Percentiles rank a stretch among this genome's conserved stretches.
These are phyloP conservation scores for Maconellicoccus hirsutus DNA, from an alignment of 1,140 invertebrate genomes.

Conservation along the genomic window DNA sequence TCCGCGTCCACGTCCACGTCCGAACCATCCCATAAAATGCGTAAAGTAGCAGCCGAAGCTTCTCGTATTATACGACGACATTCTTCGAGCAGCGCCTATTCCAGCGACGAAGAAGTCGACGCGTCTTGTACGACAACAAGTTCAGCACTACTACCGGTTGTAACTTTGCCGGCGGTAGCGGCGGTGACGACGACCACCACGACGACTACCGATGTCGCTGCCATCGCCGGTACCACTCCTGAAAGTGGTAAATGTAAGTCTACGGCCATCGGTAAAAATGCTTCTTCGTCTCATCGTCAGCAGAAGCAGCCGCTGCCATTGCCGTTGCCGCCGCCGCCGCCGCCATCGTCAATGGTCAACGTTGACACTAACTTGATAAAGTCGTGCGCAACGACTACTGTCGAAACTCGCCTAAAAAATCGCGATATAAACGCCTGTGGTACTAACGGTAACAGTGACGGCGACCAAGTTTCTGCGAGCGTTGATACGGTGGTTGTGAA, in stretches of 20 bases:
- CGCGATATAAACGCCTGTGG: background rate
- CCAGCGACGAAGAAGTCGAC: constrained; percentile 30
- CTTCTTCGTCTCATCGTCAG: too few species aligned
- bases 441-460: too few species aligned
- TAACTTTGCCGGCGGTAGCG: background rate
- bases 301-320: background rate
- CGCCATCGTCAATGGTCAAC: too few species aligned
- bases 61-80: constrained; percentile 66
- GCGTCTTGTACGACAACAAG: background rate
- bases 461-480: too few species aligned
- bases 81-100: constrained; percentile 64
- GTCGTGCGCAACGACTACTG: too few species aligned
- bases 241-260: background rate
- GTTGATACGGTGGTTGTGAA: background rate
- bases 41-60: constrained; percentile 48
- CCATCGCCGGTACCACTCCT: background rate
- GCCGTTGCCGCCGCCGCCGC: background rate
- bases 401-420: too few species aligned
- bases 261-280: background rate
- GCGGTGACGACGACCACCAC: too few species aligned
- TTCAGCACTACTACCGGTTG: too few species aligned
- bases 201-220: background rate
- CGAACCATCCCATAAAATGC: constrained; percentile 35
- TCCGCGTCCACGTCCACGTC: background rate
- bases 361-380: too few species aligned